Percentiles rank a stretch among this genome's conserved stretches.
phyloP scores from a whole-genome alignment of 2,797 vertebrate species.

The Taeniopygia guttata region DNA sequence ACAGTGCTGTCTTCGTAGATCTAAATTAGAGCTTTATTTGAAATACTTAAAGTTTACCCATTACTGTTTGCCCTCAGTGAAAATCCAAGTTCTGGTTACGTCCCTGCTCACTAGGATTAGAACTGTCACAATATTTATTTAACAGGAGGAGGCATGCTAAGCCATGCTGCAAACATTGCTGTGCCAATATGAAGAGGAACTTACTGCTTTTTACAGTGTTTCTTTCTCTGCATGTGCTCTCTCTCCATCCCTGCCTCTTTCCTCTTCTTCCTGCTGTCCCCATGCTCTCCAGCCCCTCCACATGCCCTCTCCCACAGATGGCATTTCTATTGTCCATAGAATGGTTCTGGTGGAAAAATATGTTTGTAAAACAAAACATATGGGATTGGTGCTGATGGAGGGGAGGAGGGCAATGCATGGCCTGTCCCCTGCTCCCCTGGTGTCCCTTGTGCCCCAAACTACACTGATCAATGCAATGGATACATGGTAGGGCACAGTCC shows the following conservation, averaged over 20 bases:
- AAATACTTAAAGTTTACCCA: slow-evolving; percentile 61
- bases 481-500: neutral
- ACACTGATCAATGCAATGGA: neutral
- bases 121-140: slow-evolving; percentile 76
- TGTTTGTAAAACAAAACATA: neutral
- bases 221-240: neutral
- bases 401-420: neutral
- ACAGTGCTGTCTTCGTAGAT: slow-evolving; percentile 44
- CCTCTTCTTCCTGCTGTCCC: neutral
- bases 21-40: slow-evolving; percentile 66
- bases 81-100: slow-evolving; percentile 68
- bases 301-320: neutral
- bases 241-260: neutral
- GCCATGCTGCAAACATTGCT: slow-evolving; percentile 67
- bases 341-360: neutral
- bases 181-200: slow-evolving; percentile 59
- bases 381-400: neutral
- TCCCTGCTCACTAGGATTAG: slow-evolving; percentile 63
- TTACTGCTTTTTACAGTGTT: slow-evolving; percentile 31
- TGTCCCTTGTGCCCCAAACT: neutral
- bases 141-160: slow-evolving; percentile 66
- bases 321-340: neutral
- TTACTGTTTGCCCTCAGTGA: slow-evolving; percentile 67
- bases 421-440: neutral
- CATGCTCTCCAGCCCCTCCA: neutral